Conservation (phyloP, 2,888 invertebrate genomes). For the Thereva unica region DNA sequence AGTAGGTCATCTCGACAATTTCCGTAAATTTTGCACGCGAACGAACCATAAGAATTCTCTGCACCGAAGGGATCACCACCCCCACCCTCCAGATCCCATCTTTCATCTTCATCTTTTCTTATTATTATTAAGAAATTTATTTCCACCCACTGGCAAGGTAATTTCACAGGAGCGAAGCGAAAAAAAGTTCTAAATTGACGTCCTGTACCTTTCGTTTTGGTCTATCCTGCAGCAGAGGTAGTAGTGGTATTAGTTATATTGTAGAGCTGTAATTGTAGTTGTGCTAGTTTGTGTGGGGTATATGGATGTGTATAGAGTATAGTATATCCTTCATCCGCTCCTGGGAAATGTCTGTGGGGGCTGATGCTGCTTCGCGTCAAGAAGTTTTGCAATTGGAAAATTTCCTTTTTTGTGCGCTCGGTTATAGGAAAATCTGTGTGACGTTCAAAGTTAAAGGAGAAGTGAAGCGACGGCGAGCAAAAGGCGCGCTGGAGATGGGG, state of each 20-base stretch:
- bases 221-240: not conserved
- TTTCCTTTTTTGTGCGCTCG: not conserved
- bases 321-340: too few relatives aligned
- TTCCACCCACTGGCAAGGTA: conserved; percentile 22
- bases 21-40: conserved; percentile 31
- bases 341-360: too few relatives aligned
- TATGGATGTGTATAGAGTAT: too few relatives aligned
- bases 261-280: too few relatives aligned
- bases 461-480: too few relatives aligned
- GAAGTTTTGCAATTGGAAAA: conserved; percentile 20
- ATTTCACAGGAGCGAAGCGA: conserved; percentile 10
- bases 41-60: conserved; percentile 14
- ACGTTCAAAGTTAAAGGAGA: too few relatives aligned
- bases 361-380: not conserved
- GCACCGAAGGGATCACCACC: conserved; percentile 27
- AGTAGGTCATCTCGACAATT: conserved; percentile 34
- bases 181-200: conserved; percentile 23
- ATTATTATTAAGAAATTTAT: conserved; percentile 35
- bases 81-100: not conserved
- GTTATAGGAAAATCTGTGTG: not conserved
- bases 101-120: conserved; percentile 27
- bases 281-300: too few relatives aligned
- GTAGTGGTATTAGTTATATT: too few relatives aligned
- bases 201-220: conserved; percentile 17
- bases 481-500: not conserved